Evolutionary conservation across 1,140 invertebrate species (phyloP).

Genomic region (Musca domestica): DNA sequence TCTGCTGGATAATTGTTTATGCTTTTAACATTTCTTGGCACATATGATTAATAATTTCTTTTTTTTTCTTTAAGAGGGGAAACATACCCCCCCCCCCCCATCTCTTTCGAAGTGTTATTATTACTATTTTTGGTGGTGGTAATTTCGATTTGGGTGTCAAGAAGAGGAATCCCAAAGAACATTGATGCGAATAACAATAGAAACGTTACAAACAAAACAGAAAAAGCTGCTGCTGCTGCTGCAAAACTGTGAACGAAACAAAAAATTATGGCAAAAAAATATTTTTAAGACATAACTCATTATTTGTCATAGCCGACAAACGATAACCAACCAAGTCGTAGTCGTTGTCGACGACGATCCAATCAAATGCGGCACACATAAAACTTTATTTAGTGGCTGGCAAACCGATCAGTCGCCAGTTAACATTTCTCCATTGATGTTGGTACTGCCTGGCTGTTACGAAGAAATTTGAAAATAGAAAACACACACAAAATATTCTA

Average conservation of each 20-base stretch:
- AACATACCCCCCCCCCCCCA: no score
- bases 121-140: no score
- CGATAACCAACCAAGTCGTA: background rate
- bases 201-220: no score
- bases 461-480: background rate
- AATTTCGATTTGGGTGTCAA: no score
- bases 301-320: slow-evolving; percentile 25
- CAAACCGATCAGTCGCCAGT: slow-evolving; percentile 28
- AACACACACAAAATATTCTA: background rate
- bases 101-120: no score
- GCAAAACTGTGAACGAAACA: background rate
- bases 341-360: background rate
- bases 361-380: slow-evolving; percentile 26
- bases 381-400: slow-evolving; percentile 29
- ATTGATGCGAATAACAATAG: no score
- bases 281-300: background rate
- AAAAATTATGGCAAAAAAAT: background rate
- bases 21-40: no score
- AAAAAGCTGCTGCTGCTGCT: no score
- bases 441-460: background rate
- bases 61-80: no score
- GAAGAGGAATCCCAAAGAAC: no score
- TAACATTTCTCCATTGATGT: slow-evolving; percentile 25
- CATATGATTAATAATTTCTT: no score
- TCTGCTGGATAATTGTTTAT: no score